These are phyloP conservation scores for Spilogale gracilis DNA, from an alignment of 2,113 vertebrate species.

Conservation along the genomic window DNA sequence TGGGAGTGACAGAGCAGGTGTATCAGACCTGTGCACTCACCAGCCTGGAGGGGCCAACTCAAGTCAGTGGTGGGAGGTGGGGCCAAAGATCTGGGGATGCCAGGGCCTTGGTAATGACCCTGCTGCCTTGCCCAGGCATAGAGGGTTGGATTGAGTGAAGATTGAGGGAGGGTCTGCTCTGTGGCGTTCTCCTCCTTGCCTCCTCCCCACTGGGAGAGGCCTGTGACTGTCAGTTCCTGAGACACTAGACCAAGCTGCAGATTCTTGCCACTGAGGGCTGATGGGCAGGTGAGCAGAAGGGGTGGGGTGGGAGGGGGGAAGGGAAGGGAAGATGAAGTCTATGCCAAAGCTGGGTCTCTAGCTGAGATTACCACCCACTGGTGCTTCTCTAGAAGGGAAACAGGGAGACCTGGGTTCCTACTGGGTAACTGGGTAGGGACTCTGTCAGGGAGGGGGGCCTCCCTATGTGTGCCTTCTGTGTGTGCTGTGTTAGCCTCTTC, in stretches of 20 bases:
- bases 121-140: background rate
- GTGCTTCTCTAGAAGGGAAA: slow-evolving; percentile 51
- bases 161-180: background rate
- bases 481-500: slow-evolving; percentile 71
- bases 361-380: background rate
- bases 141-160: background rate
- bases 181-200: background rate
- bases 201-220: background rate
- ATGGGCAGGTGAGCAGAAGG: slow-evolving; percentile 67
- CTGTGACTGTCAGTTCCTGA: slow-evolving; percentile 29
- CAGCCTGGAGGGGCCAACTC: background rate
- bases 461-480: slow-evolving; percentile 69
- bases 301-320: background rate
- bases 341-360: slow-evolving; percentile 7
- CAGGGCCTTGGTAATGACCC: slow-evolving; percentile 22
- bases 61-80: background rate
- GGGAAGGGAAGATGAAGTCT: background rate
- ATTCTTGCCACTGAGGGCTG: background rate
- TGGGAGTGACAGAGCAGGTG: slow-evolving; percentile 89
- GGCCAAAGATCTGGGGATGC: slow-evolving; percentile 35
- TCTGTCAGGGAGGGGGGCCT: background rate
- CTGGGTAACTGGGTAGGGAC: background rate
- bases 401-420: slow-evolving; percentile 11
- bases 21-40: background rate
- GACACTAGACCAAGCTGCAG: background rate